A percentile compares a stretch with the other conserved stretches of the same genome.
Conservation (phyloP, 2,888 invertebrate species). For the Alloplasta piceator region DNA sequence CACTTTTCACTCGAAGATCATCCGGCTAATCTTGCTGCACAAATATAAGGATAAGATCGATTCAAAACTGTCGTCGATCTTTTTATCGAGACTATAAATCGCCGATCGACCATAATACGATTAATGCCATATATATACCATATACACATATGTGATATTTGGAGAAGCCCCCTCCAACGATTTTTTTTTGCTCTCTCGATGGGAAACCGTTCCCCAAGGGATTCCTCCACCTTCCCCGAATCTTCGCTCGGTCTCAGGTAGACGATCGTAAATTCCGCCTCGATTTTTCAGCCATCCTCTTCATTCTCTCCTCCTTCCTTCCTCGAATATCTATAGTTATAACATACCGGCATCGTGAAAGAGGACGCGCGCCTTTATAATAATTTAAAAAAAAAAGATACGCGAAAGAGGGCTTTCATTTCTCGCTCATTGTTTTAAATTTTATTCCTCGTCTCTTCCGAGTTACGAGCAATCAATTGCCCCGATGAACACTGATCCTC, state of each 20-base stretch:
- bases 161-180: slow-evolving; percentile 29
- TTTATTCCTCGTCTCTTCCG: slow-evolving; percentile 27
- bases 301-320: not conserved
- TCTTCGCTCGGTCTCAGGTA: slow-evolving; percentile 58
- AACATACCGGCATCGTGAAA: not conserved
- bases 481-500: slow-evolving; percentile 59
- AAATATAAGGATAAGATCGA: slow-evolving; percentile 18
- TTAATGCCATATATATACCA: slow-evolving; percentile 15
- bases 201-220: slow-evolving; percentile 41
- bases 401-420: slow-evolving; percentile 36
- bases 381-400: slow-evolving; percentile 21
- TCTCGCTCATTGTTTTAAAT: slow-evolving; percentile 45
- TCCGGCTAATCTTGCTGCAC: slow-evolving; percentile 25
- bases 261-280: slow-evolving; percentile 62
- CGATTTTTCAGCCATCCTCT: slow-evolving; percentile 42
- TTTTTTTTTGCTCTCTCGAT: slow-evolving; percentile 14
- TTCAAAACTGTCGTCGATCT: slow-evolving; percentile 47
- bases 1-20: slow-evolving; percentile 8
- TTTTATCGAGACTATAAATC: slow-evolving; percentile 35
- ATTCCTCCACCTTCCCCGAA: slow-evolving; percentile 16
- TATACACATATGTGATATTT: slow-evolving; percentile 25
- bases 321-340: not conserved
- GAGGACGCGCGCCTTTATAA: slow-evolving; percentile 11
- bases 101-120: slow-evolving; percentile 35
- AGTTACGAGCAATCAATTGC: slow-evolving; percentile 58